Evolutionary conservation across 37 sponge, comb jelly and placozoan genomes (phyloP).

Genomic region (Bolinopsis microptera): DNA sequence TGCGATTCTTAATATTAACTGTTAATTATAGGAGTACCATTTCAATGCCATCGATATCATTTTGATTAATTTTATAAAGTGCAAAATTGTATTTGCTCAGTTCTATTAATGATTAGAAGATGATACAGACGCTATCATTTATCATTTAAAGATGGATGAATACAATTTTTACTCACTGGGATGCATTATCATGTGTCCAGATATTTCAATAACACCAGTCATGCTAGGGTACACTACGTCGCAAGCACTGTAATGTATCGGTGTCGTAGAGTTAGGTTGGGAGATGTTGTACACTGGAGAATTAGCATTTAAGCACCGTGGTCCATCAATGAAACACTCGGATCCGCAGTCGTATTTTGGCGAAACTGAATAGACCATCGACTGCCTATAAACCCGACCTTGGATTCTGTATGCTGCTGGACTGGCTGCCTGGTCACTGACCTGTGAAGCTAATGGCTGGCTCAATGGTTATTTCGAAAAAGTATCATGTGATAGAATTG

Average conservation of each 20-base stretch:
- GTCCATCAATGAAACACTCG: background rate
- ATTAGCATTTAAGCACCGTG: background rate
- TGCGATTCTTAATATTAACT: background rate
- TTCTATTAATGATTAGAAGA: too few species aligned
- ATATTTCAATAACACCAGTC: background rate
- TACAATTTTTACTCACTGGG: background rate
- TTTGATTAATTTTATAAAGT: too few species aligned
- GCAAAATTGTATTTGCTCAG: too few species aligned
- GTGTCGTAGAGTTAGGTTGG: background rate
- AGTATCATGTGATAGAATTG: too few species aligned
- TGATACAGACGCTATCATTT: too few species aligned
- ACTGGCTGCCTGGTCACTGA: background rate
- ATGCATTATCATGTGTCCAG: background rate
- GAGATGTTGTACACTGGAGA: background rate
- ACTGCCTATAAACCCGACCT: background rate
- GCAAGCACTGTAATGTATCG: background rate
- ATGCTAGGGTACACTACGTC: background rate
- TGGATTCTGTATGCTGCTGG: background rate
- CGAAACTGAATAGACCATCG: background rate
- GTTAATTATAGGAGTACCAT: too few species aligned
- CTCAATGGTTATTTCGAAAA: too few species aligned
- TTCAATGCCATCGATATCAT: too few species aligned
- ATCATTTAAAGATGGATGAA: too few species aligned
- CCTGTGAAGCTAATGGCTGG: background rate
- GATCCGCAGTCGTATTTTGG: background rate